Evolutionary conservation across 1,140 invertebrate genomes (phyloP).

Genomic region (Heterodera schachtii): DNA sequence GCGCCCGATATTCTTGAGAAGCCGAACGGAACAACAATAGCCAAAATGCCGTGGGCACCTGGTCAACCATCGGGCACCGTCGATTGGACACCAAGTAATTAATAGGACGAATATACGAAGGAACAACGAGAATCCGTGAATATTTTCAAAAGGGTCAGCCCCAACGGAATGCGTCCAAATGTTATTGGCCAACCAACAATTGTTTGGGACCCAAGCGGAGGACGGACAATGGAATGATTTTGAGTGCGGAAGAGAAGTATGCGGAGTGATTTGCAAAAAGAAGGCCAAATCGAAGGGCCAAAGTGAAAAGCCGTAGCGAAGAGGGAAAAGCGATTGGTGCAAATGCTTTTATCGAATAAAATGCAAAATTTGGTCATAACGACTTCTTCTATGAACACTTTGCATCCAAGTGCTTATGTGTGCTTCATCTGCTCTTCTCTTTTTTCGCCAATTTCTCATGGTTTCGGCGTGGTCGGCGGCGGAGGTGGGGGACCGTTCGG

Average conservation of each 20-base stretch:
- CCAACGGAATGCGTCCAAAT: background rate
- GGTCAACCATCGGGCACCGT: background rate
- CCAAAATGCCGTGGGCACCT: background rate
- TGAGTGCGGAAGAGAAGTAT: background rate
- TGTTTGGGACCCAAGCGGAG: background rate
- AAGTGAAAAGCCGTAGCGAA: too few species aligned
- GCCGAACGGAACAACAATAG: background rate
- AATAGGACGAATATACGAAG: too few species aligned
- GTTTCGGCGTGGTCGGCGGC: background rate
- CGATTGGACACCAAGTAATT: background rate
- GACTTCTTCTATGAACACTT: background rate
- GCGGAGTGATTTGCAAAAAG: background rate
- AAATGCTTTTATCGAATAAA: too few species aligned
- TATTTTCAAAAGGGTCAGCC: background rate
- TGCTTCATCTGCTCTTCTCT: background rate
- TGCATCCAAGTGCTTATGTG: background rate
- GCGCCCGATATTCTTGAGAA: background rate
- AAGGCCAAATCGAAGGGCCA: too few species aligned
- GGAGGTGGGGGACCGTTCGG: background rate
- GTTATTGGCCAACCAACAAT: background rate
- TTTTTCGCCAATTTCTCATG: background rate
- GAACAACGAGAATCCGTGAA: too few species aligned
- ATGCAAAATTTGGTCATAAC: background rate
- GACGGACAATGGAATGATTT: background rate
- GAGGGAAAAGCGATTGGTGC: too few species aligned